Evolutionary conservation across 2,797 vertebrate species (phyloP), one percentile per base, ranked within the genome.

Genomic region (Dromococcyx pavoninus): DNA sequence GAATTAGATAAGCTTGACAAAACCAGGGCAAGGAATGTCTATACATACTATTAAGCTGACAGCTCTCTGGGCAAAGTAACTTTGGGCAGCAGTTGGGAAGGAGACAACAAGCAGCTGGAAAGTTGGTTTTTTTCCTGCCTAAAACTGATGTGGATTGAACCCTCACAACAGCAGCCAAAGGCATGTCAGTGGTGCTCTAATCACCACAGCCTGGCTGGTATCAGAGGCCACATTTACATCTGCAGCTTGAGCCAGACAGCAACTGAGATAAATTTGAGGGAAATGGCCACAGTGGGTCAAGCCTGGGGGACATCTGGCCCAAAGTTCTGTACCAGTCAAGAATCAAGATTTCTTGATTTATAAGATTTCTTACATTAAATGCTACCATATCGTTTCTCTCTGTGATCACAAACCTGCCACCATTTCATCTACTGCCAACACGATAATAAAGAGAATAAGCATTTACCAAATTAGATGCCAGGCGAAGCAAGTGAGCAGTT

Each of bases 401-500:
- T 64, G 35, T 2, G 2, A 18, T 37, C 48, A 64, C 17, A 56
- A 82, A 32, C 27, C 6, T 74, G 28, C 23, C 22, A 54, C 10
- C 19, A 43, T 44, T 79, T 76, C 37, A 67, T 10, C 17, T 56
- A 56, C 50, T 33, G 10, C 7, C 13, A 79, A 57, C 8, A 12
- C 10, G 81, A 7, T 7, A 74, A 57, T 39, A 48, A 6, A 15
- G 41, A 66, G 12, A 39, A 82, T 17, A 56, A 92, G 53, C 24
- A 91, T 95, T 96, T 98, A 99, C 99, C 98, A 99, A 97, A 94
- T 96, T 99, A 35, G 98, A 97, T 30, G 98, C 98, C 88, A 99
- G 98, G 39, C 99, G 98, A 73, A 99, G 98, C 80, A 99, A 94
- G 82, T 99, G 99, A 86, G 98, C 97, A n/a, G 98, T 98, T 32